Evolutionary conservation across 1,140 invertebrate genomes (phyloP).

Genomic region (Heliothis subflexa): DNA sequence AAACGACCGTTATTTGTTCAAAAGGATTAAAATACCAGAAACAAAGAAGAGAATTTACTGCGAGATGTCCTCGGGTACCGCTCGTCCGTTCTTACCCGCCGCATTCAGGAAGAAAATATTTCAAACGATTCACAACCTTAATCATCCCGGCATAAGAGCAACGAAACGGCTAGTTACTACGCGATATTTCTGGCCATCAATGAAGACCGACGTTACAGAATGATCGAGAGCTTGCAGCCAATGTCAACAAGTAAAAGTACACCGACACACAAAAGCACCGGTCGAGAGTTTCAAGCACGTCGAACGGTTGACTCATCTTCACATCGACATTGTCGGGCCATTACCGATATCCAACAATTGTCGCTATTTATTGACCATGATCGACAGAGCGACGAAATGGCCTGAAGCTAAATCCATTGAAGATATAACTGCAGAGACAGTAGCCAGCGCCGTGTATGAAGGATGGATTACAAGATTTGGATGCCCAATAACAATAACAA

Average conservation of each 20-base stretch:
- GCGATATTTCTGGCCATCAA: slow-evolving; percentile 34
- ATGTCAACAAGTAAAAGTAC: slow-evolving; percentile 17
- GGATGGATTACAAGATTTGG: slow-evolving; percentile 66
- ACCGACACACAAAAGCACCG: not conserved
- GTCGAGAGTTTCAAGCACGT: not conserved
- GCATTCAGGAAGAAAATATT: slow-evolving; percentile 11
- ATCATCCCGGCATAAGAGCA: slow-evolving; percentile 28
- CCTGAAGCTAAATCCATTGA: slow-evolving; percentile 76
- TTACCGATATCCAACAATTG: not conserved
- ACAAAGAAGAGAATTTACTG: not conserved
- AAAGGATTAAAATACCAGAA: not conserved
- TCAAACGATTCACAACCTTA: slow-evolving; percentile 29
- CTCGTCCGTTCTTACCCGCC: slow-evolving; percentile 8
- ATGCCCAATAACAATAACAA: slow-evolving; percentile 58
- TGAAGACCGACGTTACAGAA: slow-evolving; percentile 29
- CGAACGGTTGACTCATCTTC: not conserved
- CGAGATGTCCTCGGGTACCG: slow-evolving; percentile 15
- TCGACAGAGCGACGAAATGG: slow-evolving; percentile 81
- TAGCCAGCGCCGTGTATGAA: slow-evolving; percentile 51
- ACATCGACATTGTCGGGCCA: not conserved
- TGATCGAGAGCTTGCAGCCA: slow-evolving; percentile 9
- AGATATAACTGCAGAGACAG: slow-evolving; percentile 69
- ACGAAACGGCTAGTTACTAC: slow-evolving; percentile 29
- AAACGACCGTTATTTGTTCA: not conserved
- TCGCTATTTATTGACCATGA: slow-evolving; percentile 27